Evolutionary conservation across 2,888 invertebrate genomes (phyloP).

Genomic region (Lasioglossum marginatum): DNA sequence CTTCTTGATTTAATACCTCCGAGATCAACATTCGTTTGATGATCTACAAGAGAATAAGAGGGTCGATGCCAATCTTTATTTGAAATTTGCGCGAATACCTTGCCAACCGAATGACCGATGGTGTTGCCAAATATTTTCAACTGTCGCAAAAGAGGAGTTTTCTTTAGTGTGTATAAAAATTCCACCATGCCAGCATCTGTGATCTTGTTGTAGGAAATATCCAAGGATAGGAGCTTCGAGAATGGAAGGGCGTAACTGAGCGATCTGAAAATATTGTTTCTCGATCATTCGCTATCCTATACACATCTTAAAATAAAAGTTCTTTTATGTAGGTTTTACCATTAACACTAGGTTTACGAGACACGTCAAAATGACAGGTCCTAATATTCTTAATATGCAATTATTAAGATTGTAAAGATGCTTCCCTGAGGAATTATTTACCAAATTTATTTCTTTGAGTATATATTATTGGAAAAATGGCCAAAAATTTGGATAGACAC

Average conservation of each 20-base stretch:
- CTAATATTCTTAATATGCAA: no score
- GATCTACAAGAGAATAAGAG: conserved; percentile 74
- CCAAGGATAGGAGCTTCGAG: conserved; percentile 87
- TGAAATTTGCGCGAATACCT: conserved; percentile 69
- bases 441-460: no score
- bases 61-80: neutral
- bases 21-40: conserved; percentile 83
- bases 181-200: conserved; percentile 86
- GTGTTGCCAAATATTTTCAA: conserved; percentile 85
- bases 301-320: no score
- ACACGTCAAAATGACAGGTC: no score
- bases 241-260: conserved; percentile 86
- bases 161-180: conserved; percentile 86
- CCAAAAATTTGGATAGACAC: no score
- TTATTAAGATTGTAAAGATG: no score
- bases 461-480: no score
- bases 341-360: no score
- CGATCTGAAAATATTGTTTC: conserved; percentile 80
- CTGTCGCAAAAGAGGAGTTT: conserved; percentile 83
- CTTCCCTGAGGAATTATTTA: no score
- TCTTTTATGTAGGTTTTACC: no score
- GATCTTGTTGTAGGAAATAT: conserved; percentile 87
- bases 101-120: conserved; percentile 78
- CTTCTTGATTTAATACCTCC: conserved; percentile 82
- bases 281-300: neutral